Evolutionary conservation across 2,888 invertebrate species (phyloP), one percentile per base, ranked within the genome.

Genomic region (Agrochola macilenta): DNA sequence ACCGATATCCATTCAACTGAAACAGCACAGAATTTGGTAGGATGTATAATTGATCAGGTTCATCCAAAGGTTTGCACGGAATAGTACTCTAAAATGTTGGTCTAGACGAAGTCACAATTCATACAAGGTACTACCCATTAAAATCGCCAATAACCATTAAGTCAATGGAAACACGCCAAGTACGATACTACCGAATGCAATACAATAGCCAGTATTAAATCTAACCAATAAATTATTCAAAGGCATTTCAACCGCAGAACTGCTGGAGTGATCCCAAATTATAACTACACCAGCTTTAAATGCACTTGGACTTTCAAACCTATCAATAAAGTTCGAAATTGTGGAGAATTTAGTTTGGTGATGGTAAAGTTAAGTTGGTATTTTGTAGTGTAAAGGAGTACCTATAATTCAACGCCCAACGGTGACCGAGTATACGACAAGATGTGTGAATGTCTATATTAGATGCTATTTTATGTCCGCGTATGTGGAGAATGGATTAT

Each of bases 161-260:
- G 61, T 74, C 84, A 88, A 78, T 89, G 89, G 90, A 90, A 88
- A 87, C 88, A 74, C 49, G 79, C 83, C 85, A 86, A 88, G 80
- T 81, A n/a, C n/a, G n/a, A n/a, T n/a, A 84, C 83, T 85, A 85
- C 85, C 79, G 79, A 88, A 84, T 86, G 88, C 87, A 85, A 79
- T 88, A 90, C 90, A 91, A 91, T 90, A 88, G 89, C 88, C 78
- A 76, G 87, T 89, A 90, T 91, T 90, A 90, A 90, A 91, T 90
- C 87, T 87, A 83, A 82, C 87, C 87, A 90, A 91, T 91, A 91
- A 91, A 91, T 91, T 90, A 90, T 91, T 88, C 87, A 89, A 88
- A 89, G 90, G 86, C 87, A 83, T 85, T 89, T 84, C 85, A 84
- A 81, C 89, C 84, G 74, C 84, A 84, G 87, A 86, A 81, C 86